Conservation (phyloP, 2,888 invertebrate genomes). For the Apoderus coryli region DNA sequence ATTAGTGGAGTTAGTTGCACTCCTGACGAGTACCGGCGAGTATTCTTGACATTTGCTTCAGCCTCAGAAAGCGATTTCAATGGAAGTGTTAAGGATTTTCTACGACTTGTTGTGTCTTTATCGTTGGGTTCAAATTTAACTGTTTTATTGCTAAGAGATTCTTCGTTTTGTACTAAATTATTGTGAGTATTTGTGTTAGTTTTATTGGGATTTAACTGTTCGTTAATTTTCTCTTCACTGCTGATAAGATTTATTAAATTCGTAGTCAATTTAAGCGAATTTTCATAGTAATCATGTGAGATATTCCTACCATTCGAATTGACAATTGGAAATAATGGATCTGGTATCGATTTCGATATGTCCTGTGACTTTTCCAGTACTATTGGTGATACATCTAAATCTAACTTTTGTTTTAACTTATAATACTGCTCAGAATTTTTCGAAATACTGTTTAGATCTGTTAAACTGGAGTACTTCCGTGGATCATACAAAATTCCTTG, state of each 20-base stretch:
- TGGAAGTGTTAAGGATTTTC: constrained; percentile 49
- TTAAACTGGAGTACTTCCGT: constrained; percentile 41
- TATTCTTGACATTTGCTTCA: constrained; percentile 22
- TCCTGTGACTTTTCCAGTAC: constrained; percentile 26
- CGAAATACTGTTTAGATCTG: constrained; percentile 39
- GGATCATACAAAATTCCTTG: too few relatives aligned
- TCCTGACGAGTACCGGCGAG: constrained; percentile 34
- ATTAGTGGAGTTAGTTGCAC: constrained; percentile 67
- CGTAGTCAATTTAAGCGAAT: too few relatives aligned
- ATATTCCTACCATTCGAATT: constrained; percentile 58
- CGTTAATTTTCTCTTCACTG: too few relatives aligned
- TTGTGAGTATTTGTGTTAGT: too few relatives aligned
- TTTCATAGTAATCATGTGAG: too few relatives aligned
- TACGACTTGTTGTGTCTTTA: too few relatives aligned
- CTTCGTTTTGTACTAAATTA: too few relatives aligned
- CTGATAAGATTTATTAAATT: too few relatives aligned
- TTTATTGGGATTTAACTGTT: too few relatives aligned
- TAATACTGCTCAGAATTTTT: constrained; percentile 14
- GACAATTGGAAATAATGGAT: constrained; percentile 65
- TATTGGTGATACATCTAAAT: constrained; percentile 31
- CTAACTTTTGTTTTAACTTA: constrained; percentile 31
- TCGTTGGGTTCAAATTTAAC: too few relatives aligned
- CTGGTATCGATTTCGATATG: constrained; percentile 56
- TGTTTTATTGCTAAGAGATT: too few relatives aligned
- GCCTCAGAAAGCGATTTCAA: constrained; percentile 61